Evolutionary conservation across 2,888 invertebrate species (phyloP), one percentile per base, ranked within the genome.

Genomic region (Thalpophila matura): DNA sequence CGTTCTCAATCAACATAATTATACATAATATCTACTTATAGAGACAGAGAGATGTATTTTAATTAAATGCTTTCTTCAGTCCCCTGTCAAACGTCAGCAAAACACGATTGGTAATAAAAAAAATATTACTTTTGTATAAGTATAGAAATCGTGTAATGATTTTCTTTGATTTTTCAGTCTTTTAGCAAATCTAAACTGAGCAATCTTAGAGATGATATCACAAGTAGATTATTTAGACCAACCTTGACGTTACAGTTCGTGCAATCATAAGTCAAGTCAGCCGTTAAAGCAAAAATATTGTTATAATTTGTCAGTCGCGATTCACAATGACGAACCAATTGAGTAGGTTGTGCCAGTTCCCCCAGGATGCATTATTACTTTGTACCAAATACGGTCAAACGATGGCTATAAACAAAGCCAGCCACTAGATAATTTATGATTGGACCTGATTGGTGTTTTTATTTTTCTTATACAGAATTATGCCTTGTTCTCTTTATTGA

Each of bases 271-370:
- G 5, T 49, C 35, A 20, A 50, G 26, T 43, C 31, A 27, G 14
- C 1, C 5, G 31, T 14, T 45, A 67, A 54, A 43, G 31, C 31
- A 33, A 63, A 60, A 46, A 38, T 16, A 50, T 76, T 54, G 43
- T 16, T 18, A 27, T 10, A 26, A 57, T 58, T 54, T 40, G 31
- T 49, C 47, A 43, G n/a, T 33, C 57, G 29, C 29, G 22, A 20
- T 37, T 45, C 35, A 18, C 58, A 74, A 63, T 62, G 54, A 57
- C 53, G 31, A 54, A 67, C 35, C 27, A 56, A 67, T 77, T 74
- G 47, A 56, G 12, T 42, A 50, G 18, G 42, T 46, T 70, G 71
- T 59, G 37, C 56, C 50, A 71, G 63, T 69, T 68, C 69, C 74
- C 51, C 31, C 14, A 47, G 46, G 69, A 60, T 22, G 33, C 47